Percentiles rank a stretch among this genome's conserved stretches.
Conservation (phyloP, 2,797 vertebrate genomes). For the Anguilla anguilla region DNA sequence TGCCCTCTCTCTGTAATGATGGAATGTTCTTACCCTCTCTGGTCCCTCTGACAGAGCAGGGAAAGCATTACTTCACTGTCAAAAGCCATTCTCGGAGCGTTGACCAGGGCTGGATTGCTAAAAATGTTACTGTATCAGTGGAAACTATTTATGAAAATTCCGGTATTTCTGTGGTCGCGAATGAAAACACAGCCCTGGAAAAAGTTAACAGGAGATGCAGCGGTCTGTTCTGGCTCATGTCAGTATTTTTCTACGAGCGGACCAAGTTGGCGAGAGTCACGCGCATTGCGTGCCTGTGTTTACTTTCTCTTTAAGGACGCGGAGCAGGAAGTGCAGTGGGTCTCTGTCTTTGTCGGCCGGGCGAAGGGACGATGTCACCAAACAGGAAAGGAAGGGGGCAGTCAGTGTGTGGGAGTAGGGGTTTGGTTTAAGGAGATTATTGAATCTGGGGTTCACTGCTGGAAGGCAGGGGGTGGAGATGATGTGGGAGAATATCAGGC, state of each 20-base stretch:
- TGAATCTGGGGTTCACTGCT: neutral
- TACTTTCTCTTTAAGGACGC: neutral
- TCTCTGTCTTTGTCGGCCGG: neutral
- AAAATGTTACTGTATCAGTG: neutral
- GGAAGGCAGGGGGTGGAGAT: neutral
- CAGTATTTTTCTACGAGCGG: constrained; percentile 15
- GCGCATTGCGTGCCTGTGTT: neutral
- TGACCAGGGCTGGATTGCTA: neutral
- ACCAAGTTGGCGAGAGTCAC: neutral
- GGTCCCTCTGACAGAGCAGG: neutral
- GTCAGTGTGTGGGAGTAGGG: neutral
- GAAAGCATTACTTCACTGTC: neutral
- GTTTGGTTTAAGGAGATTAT: neutral
- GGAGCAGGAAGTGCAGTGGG: neutral
- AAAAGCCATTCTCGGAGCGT: neutral
- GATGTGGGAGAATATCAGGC: neutral
- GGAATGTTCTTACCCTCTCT: neutral
- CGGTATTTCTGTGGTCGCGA: neutral
- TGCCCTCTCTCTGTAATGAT: neutral
- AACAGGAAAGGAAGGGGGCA: neutral
- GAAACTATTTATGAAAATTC: constrained; percentile 7
- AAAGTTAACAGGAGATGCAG: neutral
- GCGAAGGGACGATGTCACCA: neutral
- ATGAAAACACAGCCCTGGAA: neutral
- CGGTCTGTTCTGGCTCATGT: neutral